Conservation (phyloP, 1,140 invertebrate genomes). For the Listronotus oregonensis region DNA sequence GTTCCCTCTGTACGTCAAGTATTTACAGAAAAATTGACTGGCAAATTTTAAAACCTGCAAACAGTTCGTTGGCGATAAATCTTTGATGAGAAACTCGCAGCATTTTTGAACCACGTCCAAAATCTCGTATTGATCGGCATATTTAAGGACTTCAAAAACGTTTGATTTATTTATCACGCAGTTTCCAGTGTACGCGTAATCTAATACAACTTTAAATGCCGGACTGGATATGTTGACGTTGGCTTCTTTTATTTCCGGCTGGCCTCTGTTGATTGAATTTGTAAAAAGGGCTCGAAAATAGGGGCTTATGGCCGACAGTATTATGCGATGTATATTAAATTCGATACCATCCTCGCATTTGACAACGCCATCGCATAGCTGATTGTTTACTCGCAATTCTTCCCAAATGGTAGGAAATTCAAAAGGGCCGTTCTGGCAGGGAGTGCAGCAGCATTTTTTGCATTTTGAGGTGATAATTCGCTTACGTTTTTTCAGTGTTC, state of each 20-base stretch:
- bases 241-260: conserved; percentile 60
- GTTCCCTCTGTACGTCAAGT: conserved; percentile 61
- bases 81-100: conserved; percentile 62
- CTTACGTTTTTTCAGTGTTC: conserved; percentile 7
- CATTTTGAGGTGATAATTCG: not conserved
- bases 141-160: conserved; percentile 65
- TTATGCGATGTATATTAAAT: conserved; percentile 67
- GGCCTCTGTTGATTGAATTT: conserved; percentile 62
- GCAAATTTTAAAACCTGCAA: conserved; percentile 72
- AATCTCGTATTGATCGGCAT: conserved; percentile 69
- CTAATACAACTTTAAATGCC: conserved; percentile 63
- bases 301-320: conserved; percentile 69
- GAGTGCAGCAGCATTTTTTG: conserved; percentile 6
- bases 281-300: conserved; percentile 70
- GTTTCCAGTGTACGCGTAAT: conserved; percentile 70
- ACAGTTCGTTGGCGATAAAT: conserved; percentile 57
- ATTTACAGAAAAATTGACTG: conserved; percentile 67
- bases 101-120: conserved; percentile 68
- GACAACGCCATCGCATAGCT: conserved; percentile 65
- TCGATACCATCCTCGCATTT: conserved; percentile 64
- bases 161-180: conserved; percentile 64
- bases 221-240: conserved; percentile 59
- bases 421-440: conserved; percentile 14
- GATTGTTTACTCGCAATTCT: conserved; percentile 64
- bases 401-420: conserved; percentile 69